Evolutionary conservation across 2,888 invertebrate genomes (phyloP), one percentile per base, ranked within the genome.

Genomic region (Fragum whitleyi): DNA sequence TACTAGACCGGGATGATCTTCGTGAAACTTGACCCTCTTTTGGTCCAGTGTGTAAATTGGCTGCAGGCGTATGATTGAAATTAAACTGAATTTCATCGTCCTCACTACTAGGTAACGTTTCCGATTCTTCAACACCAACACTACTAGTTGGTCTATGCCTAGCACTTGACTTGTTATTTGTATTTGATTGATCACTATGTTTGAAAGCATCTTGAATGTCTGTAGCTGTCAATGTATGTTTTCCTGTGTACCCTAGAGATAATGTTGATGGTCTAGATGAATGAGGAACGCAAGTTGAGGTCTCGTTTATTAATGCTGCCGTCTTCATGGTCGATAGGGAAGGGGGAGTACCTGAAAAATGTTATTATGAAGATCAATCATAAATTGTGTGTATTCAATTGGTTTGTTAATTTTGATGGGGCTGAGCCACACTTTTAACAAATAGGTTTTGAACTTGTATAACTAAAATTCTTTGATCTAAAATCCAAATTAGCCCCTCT

Each of bases 1-100:
- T 79, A 26, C 68, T 79, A 0, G 85, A 85, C 11, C 81, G 29
- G 7, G 81, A 85, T 5, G 62, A 62, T 7, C 74, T 32, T 23
- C 81, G 68, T 2, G 83, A 81, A 16, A 65, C 28, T 7, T 53
- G 47, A 26, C 65, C 67, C 11, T 61, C 59, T 19, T 47, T 14
- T 47, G 47, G n/a, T 16, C 47, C 16, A 5, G 47, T 9, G 5
- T 47, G 47, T 47, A 47, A 57, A 23, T n/a, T 21, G 1, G 23
- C 6, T 53, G 21, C 53, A n/a, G 23, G 53, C 14, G 53, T 26
- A 61, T 26, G 5, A 19, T 61, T 26, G 26, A 28, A 26, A 19
- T 29, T 61, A 14, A 29, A 6, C 19, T 61, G 29, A 29, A 6
- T 29, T 19, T 61, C 26, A 23, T 29, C 61, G 11, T 26, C 5